phyloP scores from a whole-genome alignment of 2,888 invertebrate genomes.

The Dicroscelio sp. region DNA sequence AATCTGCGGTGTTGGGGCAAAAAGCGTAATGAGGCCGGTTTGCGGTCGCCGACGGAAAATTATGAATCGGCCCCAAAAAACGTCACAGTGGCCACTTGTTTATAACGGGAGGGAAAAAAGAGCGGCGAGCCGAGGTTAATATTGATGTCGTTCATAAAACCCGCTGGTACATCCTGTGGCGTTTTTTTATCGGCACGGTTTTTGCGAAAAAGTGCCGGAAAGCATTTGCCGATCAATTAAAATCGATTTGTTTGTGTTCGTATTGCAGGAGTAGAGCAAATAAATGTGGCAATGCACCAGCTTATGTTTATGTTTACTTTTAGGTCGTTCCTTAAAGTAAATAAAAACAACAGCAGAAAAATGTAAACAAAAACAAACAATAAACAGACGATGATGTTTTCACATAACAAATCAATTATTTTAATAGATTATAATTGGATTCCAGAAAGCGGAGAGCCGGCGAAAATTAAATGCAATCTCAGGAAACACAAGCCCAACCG shows the following conservation, averaged over 20 bases:
- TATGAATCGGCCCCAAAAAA: conserved; percentile 88
- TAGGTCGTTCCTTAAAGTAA: too few relatives aligned
- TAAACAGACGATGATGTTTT: neutral
- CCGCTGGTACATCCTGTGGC: conserved; percentile 49
- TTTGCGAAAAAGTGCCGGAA: neutral
- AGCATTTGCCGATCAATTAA: neutral
- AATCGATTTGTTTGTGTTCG: too few relatives aligned
- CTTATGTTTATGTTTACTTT: neutral
- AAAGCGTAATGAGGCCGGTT: conserved; percentile 90
- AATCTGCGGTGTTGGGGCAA: conserved; percentile 89
- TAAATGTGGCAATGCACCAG: too few relatives aligned
- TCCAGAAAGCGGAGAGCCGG: conserved; percentile 95
- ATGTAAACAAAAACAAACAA: too few relatives aligned
- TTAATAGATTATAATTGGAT: conserved; percentile 75
- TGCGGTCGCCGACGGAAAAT: conserved; percentile 90
- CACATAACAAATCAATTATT: neutral
- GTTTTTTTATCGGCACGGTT: neutral
- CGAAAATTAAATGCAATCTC: conserved; percentile 97
- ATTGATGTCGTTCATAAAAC: conserved; percentile 53
- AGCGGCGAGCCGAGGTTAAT: conserved; percentile 85
- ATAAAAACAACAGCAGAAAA: too few relatives aligned
- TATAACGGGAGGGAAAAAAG: conserved; percentile 83
- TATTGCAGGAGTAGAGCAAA: too few relatives aligned
- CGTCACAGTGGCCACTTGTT: conserved; percentile 81
- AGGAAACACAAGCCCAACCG: conserved; percentile 99